phyloP scores from a whole-genome alignment of 2,797 vertebrate species.

The Lithobates sylvaticus region DNA sequence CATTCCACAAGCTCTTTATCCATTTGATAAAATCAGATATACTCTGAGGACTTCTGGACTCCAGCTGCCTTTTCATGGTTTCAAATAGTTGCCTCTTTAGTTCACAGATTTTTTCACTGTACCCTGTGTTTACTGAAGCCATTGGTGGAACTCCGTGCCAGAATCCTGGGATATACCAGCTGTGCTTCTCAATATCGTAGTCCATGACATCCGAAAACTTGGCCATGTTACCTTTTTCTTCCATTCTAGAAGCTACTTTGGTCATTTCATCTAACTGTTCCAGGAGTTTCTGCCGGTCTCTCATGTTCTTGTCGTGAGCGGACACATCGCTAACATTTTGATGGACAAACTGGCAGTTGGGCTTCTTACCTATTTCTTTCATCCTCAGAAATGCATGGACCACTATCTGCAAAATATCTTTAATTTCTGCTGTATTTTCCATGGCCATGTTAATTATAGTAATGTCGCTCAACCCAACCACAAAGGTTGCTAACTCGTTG shows the following conservation, averaged over 20 bases:
- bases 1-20: slow-evolving; percentile 77
- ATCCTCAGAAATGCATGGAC: slow-evolving; percentile 52
- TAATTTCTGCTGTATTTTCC: slow-evolving; percentile 53
- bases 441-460: slow-evolving; percentile 55
- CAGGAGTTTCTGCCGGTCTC: slow-evolving; percentile 49
- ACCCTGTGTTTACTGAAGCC: slow-evolving; percentile 73
- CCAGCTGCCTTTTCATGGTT: slow-evolving; percentile 71
- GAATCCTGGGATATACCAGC: slow-evolving; percentile 76
- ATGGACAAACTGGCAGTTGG: slow-evolving; percentile 53
- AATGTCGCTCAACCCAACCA: slow-evolving; percentile 53
- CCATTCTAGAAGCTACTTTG: slow-evolving; percentile 63
- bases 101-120: slow-evolving; percentile 77
- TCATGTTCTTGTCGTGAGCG: slow-evolving; percentile 52
- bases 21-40: slow-evolving; percentile 77
- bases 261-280: slow-evolving; percentile 67
- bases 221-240: slow-evolving; percentile 62
- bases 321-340: slow-evolving; percentile 53
- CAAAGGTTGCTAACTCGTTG: slow-evolving; percentile 51
- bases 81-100: slow-evolving; percentile 78
- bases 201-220: slow-evolving; percentile 71
- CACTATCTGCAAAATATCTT: slow-evolving; percentile 52
- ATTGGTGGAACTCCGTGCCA: slow-evolving; percentile 75
- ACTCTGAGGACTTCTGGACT: slow-evolving; percentile 67
- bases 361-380: slow-evolving; percentile 51
- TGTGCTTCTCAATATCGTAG: slow-evolving; percentile 67